Percentiles rank a stretch among this genome's conserved stretches.
phyloP scores from a whole-genome alignment of 2,113 vertebrate genomes.

The Desmodus rotundus region DNA sequence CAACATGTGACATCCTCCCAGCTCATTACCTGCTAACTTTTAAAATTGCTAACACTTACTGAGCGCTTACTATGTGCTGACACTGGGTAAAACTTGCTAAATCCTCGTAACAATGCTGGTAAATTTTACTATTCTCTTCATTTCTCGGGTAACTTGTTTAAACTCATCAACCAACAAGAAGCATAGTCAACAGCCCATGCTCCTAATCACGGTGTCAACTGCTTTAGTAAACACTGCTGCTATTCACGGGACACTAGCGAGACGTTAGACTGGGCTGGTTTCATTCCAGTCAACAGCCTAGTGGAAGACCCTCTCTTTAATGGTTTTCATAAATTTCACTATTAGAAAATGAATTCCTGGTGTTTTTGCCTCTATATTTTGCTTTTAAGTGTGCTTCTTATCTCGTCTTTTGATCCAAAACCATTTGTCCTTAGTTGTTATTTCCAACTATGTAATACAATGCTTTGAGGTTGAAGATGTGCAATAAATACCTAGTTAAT shows the following conservation, averaged over 20 bases:
- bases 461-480: background rate
- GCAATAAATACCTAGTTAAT: background rate
- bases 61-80: slow-evolving; percentile 29
- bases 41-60: slow-evolving; percentile 54
- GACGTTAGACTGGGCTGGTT: background rate
- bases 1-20: slow-evolving; percentile 27
- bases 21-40: slow-evolving; percentile 6
- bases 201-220: background rate
- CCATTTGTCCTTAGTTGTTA: background rate
- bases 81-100: background rate
- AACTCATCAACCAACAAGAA: background rate
- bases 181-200: background rate
- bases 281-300: background rate
- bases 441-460: background rate
- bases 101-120: background rate
- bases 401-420: background rate
- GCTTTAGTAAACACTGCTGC: background rate
- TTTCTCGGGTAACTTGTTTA: background rate
- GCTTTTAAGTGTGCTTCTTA: background rate
- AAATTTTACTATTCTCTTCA: background rate
- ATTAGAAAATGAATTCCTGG: background rate
- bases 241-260: background rate
- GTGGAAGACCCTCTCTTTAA: background rate
- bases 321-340: background rate
- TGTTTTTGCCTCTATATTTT: background rate